Base-by-base conservation (phyloP, 2,797 vertebrate genomes). In the Halcyon leucocephala region DNA sequence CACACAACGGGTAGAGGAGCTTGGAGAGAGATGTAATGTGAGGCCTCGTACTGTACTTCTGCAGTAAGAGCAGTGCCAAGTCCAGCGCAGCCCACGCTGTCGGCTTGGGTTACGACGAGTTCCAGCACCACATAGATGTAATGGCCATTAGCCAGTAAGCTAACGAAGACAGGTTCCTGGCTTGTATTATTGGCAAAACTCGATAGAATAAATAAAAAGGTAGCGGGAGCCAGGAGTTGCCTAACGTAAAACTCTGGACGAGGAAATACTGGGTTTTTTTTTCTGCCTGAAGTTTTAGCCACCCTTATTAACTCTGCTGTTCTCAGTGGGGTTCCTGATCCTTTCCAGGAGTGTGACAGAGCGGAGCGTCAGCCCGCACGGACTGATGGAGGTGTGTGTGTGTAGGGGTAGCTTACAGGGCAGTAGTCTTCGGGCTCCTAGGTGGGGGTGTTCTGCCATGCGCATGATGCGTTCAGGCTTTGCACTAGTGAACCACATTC, bases 81-180 rank as follows among this genome's bases (percentile, higher is more conserved):
- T 49, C 92, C 89, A 81, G 51, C 7, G 0, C 87, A 26, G 91
- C 96, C 93, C 94, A 82, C 44, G 5, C 91, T 5, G 37, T 62
- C 7, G 0, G 31, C 91, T 81, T 91, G 69, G 67, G 19, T 85
- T 84, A 46, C n/a, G 1, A 20, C 1, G 8, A 54, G 64, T 58
- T 79, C 85, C 90, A 94, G 89, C 70, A 66, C 41, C 41, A 12
- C 57, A 3, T 29, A 79, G 84, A 67, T 74, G 66, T 20, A 15
- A 2, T 85, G 91, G 89, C 89, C 73, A 21, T 39, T 64, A 66
- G 81, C 42, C 77, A 89, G 69, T 49, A 20, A 57, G 28, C 71
- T 93, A 89, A 88, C 7, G 8, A 88, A 91, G 92, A 91, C 89
- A 91, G 94, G 65, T 91, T 96, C 90, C 87, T 97, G 96, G 95